Evolutionary conservation across 2,113 vertebrate genomes (phyloP).

Genomic region (Etheostoma cragini): DNA sequence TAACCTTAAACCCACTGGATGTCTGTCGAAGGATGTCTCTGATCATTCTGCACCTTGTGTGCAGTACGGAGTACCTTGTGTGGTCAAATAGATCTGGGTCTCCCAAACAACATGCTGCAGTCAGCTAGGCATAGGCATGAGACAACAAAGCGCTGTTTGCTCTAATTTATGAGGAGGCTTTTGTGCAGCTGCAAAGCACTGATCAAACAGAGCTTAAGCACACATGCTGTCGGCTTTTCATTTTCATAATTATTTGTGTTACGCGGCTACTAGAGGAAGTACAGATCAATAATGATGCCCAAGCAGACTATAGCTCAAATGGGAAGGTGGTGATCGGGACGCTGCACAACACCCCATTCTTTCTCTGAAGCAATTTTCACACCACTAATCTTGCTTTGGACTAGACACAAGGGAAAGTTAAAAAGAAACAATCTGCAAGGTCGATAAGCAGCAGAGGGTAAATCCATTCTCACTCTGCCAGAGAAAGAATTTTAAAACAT

Average conservation of each 20-base stretch:
- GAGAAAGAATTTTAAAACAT: constrained; percentile 41
- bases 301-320: constrained; percentile 40
- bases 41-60: constrained; percentile 27
- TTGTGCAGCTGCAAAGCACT: constrained; percentile 58
- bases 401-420: constrained; percentile 52
- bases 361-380: constrained; percentile 56
- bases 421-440: constrained; percentile 69
- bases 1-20: constrained; percentile 27
- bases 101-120: constrained; percentile 42
- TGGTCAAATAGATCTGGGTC: constrained; percentile 43
- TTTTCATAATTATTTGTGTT: constrained; percentile 75
- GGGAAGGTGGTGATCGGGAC: constrained; percentile 27
- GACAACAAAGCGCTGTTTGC: constrained; percentile 62
- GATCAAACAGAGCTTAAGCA: constrained; percentile 71
- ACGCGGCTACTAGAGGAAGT: constrained; percentile 43
- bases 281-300: constrained; percentile 59
- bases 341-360: constrained; percentile 41
- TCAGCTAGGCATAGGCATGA: constrained; percentile 46
- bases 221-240: constrained; percentile 59
- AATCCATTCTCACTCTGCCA: constrained; percentile 54
- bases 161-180: constrained; percentile 67
- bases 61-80: neutral
- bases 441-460: constrained; percentile 58
- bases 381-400: constrained; percentile 53
- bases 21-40: constrained; percentile 5